Evolutionary conservation across 2,888 invertebrate species (phyloP), one percentile per base, ranked within the genome.

Genomic region (Biston stratarius): DNA sequence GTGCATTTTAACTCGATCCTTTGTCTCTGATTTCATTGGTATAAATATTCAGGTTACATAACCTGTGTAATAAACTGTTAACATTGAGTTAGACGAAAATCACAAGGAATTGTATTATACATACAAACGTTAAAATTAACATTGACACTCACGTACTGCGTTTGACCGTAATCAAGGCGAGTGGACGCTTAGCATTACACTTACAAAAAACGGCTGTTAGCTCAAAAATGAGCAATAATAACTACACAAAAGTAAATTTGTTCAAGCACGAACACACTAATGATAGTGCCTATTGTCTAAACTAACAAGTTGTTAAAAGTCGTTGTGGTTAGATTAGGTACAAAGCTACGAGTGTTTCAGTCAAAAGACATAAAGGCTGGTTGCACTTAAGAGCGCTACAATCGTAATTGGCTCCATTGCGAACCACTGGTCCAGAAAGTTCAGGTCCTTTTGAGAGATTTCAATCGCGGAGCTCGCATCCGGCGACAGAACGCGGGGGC

Each of bases 391-490:
- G 71, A 75, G 74, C 68, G 74, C 72, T 72, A 70, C 68, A 75
- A 76, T 70, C 75, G 72, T 74, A 90, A 90, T 90, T 89, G 87
- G 84, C 78, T 84, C 83, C 78, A 86, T 90, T 90, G 80, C 80
- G 77, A 81, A 74, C 83, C 88, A 90, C 73, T 81, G 84, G 83
- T 83, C 84, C 87, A 88, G 91, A 93, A 92, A 90, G 78, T 83
- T 83, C 77, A 73, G 79, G 76, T 81, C 85, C 89, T 90, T 92
- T 92, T 91, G 90, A 83, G 79, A 83, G 82, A 84, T 83, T 85
- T 85, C 83, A 81, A 79, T 78, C 81, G 83, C 74, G 76, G 78
- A 82, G 80, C 77, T 74, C 79, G 82, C 76, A 87, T 87, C 88
- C 86, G 84, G 72, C 64, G 75, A 11, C 49, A 55, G 42, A 52